These are phyloP conservation scores for Paramacrobiotus metropolitanus DNA, from an alignment of 1,140 invertebrate species.

Conservation along the genomic window DNA sequence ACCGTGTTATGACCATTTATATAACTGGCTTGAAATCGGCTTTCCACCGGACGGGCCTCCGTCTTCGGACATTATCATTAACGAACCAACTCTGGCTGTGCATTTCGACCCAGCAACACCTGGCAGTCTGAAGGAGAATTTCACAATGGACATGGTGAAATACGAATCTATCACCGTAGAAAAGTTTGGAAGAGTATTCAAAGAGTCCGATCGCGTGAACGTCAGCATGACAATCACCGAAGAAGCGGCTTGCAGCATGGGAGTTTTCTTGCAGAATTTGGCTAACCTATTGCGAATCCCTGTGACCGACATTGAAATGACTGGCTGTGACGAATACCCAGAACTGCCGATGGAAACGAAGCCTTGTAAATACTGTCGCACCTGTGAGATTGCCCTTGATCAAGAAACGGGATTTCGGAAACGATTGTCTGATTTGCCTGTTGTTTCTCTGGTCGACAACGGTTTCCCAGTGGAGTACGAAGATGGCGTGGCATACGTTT, in stretches of 20 bases:
- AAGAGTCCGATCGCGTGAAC: constrained; percentile 58
- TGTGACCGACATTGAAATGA: constrained; percentile 19
- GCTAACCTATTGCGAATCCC: constrained; percentile 73
- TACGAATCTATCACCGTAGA: not conserved
- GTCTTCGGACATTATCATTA: not conserved
- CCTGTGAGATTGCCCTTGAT: not conserved
- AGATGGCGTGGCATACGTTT: not conserved
- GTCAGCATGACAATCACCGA: constrained; percentile 73
- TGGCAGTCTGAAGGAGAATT: not conserved
- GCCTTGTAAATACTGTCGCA: constrained; percentile 1
- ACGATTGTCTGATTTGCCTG: not conserved
- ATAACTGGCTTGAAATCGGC: not conserved
- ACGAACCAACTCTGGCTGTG: not conserved
- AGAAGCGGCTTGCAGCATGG: constrained; percentile 67
- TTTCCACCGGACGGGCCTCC: not conserved
- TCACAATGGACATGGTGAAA: too few relatives aligned
- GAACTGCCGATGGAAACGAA: constrained; percentile 14
- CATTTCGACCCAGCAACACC: not conserved
- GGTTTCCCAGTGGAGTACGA: not conserved
- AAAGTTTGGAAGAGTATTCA: constrained; percentile 14
- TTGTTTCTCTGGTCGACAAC: not conserved
- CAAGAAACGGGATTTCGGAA: not conserved
- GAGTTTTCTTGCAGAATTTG: constrained; percentile 61
- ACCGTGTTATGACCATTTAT: not conserved
- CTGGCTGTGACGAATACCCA: constrained; percentile 11